Conservation (phyloP, 2,113 vertebrate genomes). For the Microcebus tavaratra region DNA sequence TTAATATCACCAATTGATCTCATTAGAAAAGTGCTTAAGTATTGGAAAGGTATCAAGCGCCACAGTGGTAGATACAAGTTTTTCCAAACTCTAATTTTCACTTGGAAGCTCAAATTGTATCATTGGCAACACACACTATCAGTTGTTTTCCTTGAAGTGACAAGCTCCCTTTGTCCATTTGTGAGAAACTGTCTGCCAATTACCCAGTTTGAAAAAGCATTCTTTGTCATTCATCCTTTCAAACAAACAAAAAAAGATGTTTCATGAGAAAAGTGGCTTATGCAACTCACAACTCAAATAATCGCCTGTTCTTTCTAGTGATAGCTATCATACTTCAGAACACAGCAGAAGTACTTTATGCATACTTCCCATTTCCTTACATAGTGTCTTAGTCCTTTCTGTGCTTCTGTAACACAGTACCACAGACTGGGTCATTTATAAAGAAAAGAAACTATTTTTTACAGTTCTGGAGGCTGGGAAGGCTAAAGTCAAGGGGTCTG, state of each 20-base stretch:
- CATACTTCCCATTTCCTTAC: not conserved
- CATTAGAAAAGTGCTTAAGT: conserved; percentile 29
- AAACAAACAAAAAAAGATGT: conserved; percentile 4
- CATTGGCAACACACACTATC: conserved; percentile 42
- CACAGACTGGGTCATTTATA: not conserved
- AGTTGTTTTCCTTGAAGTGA: conserved; percentile 56
- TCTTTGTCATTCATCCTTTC: conserved; percentile 58
- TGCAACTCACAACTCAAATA: conserved; percentile 18
- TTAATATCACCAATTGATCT: not conserved
- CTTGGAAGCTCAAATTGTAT: conserved; percentile 54
- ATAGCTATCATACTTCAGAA: not conserved
- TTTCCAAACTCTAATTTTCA: conserved; percentile 57
- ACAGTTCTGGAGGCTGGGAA: not conserved
- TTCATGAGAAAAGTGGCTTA: conserved; percentile 11
- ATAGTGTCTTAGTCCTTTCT: not conserved
- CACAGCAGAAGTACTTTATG: not conserved
- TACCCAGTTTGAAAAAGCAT: conserved; percentile 17
- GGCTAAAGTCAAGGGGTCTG: not conserved
- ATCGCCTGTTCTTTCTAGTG: not conserved
- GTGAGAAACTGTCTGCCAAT: conserved; percentile 63
- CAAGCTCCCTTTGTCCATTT: conserved; percentile 63
- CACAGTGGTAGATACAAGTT: conserved; percentile 9
- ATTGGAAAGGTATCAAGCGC: not conserved
- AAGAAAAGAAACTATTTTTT: not conserved
- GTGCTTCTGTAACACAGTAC: not conserved